phyloP scores from a whole-genome alignment of 1,140 invertebrate species.

The Augochlora pura region DNA sequence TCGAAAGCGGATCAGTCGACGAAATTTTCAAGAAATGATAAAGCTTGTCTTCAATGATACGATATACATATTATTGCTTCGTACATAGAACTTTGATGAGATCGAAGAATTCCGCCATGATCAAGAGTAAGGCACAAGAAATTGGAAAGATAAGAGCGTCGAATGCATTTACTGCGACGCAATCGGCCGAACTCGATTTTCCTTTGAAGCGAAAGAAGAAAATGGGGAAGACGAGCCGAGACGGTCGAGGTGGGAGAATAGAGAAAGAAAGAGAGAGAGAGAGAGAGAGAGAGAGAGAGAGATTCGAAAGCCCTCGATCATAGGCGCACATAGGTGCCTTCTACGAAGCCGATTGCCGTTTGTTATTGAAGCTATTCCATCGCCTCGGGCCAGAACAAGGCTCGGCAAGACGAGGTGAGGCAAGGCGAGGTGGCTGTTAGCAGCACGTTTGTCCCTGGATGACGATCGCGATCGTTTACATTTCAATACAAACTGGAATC shows the following conservation, averaged over 20 bases:
- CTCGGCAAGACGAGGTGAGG: conserved; percentile 10
- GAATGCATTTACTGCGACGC: background rate
- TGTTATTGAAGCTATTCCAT: conserved; percentile 77
- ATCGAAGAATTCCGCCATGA: background rate
- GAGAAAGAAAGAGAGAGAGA: no score
- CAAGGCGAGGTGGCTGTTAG: conserved; percentile 61
- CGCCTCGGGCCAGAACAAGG: conserved; percentile 71
- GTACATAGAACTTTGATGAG: no score
- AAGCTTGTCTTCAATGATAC: no score
- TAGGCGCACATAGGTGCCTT: conserved; percentile 44
- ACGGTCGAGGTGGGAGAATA: background rate
- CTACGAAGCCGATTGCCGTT: conserved; percentile 65
- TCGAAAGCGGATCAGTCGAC: background rate
- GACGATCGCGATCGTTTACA: conserved; percentile 72
- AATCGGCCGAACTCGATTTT: background rate
- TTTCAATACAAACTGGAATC: conserved; percentile 67
- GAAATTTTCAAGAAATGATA: no score
- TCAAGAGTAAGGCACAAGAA: background rate
- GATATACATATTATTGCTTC: no score
- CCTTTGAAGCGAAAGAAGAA: background rate
- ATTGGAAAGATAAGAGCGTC: background rate
- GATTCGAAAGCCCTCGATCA: conserved; percentile 46
- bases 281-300: conserved; percentile 7
- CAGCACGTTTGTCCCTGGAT: conserved; percentile 68
- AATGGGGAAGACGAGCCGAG: background rate